A percentile compares a stretch with the other conserved stretches of the same genome.
These are phyloP conservation scores for Chalcosyrphus nemorum DNA, from an alignment of 2,888 invertebrate species.

Conservation along the genomic window DNA sequence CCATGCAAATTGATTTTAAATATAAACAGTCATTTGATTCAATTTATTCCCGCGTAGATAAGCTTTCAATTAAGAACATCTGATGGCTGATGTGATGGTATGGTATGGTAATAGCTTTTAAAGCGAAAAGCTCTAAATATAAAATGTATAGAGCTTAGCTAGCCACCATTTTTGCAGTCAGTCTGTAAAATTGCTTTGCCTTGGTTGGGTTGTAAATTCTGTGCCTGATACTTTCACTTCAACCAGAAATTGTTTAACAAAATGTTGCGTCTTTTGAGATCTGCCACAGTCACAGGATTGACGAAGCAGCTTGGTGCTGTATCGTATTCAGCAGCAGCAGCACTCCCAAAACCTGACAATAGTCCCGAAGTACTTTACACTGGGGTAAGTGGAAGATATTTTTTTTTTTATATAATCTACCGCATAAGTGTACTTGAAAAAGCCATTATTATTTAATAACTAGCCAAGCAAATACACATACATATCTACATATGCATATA, in stretches of 20 bases:
- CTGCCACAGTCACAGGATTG: not conserved
- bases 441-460: not conserved
- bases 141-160: too few species aligned
- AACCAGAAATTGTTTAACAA: not conserved
- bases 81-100: too few species aligned
- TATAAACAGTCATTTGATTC: not conserved
- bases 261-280: conserved; percentile 53
- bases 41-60: not conserved
- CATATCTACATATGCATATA: not conserved
- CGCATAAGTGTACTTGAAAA: not conserved
- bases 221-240: not conserved
- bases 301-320: conserved; percentile 62
- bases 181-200: not conserved
- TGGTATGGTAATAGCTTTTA: not conserved
- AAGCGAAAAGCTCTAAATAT: not conserved
- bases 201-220: not conserved
- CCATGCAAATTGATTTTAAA: not conserved
- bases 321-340: conserved; percentile 82
- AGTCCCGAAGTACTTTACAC: conserved; percentile 90
- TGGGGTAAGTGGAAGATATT: conserved; percentile 84
- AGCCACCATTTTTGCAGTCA: not conserved
- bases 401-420: conserved; percentile 13
- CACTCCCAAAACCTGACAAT: conserved; percentile 86
- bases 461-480: not conserved
- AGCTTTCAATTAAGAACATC: not conserved